Evolutionary conservation across 92 coral and sea anemone species (phyloP).

Genomic region (Phenganax marumi): DNA sequence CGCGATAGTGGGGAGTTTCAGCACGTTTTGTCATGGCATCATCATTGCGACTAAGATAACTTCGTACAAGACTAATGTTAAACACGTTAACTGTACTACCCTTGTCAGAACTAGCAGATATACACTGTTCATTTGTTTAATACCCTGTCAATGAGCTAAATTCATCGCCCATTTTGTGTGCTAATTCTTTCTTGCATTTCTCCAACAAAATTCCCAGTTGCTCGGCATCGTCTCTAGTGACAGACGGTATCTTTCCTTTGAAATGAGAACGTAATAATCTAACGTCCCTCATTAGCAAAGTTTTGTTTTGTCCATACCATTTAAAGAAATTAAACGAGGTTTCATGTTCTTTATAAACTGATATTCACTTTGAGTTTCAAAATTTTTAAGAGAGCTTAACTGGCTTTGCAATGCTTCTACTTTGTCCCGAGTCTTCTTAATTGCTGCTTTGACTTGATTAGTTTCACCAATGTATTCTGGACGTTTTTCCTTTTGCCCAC

Average conservation of each 20-base stretch:
- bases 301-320: neutral
- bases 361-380: neutral
- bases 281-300: neutral
- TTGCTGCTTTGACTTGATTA: neutral
- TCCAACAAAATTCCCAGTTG: neutral
- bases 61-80: no score
- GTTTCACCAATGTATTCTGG: neutral
- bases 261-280: neutral
- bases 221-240: neutral
- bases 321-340: neutral
- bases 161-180: no score
- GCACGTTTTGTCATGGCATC: no score
- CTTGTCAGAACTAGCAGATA: no score
- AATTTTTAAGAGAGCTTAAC: neutral
- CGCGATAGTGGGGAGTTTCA: no score
- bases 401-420: neutral
- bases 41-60: no score
- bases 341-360: conserved; percentile 6
- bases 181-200: neutral
- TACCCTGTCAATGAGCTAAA: neutral
- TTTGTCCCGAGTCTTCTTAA: neutral
- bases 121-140: no score
- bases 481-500: neutral
- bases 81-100: no score
- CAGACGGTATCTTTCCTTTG: neutral